Conservation (phyloP, 1,140 invertebrate genomes). For the Ceratosolen solmsi region DNA sequence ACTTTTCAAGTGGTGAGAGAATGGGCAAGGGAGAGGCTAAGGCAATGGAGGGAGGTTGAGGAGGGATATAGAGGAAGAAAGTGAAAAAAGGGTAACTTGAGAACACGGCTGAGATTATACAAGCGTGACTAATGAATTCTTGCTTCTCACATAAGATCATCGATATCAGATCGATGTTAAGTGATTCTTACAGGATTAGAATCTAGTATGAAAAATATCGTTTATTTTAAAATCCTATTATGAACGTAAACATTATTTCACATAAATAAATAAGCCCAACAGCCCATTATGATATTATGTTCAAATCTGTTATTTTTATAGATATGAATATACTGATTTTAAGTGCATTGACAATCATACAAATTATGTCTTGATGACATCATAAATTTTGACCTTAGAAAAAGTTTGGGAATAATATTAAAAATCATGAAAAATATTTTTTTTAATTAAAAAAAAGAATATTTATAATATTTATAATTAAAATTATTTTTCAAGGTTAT, state of each 20-base stretch:
- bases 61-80: slow-evolving; percentile 11
- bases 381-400: too few relatives aligned
- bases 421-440: too few relatives aligned
- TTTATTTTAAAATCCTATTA: slow-evolving; percentile 3
- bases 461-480: too few relatives aligned
- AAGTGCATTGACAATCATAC: too few relatives aligned
- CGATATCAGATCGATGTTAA: slow-evolving; percentile 50
- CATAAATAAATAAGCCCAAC: too few relatives aligned
- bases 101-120: slow-evolving; percentile 50
- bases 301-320: too few relatives aligned
- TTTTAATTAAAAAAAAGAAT: too few relatives aligned
- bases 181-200: slow-evolving; percentile 14
- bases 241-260: background rate
- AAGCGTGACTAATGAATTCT: slow-evolving; percentile 61
- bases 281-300: too few relatives aligned
- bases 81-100: slow-evolving; percentile 55
- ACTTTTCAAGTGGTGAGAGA: slow-evolving; percentile 6
- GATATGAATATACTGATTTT: too few relatives aligned
- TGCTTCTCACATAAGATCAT: slow-evolving; percentile 57
- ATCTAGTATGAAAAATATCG: background rate
- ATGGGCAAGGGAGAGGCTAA: background rate
- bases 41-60: slow-evolving; percentile 7
- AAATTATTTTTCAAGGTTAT: too few relatives aligned
- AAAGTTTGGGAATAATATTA: too few relatives aligned
- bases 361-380: too few relatives aligned